Evolutionary conservation across 1,140 invertebrate genomes (phyloP).

Genomic region (Drosophila bipectinata): DNA sequence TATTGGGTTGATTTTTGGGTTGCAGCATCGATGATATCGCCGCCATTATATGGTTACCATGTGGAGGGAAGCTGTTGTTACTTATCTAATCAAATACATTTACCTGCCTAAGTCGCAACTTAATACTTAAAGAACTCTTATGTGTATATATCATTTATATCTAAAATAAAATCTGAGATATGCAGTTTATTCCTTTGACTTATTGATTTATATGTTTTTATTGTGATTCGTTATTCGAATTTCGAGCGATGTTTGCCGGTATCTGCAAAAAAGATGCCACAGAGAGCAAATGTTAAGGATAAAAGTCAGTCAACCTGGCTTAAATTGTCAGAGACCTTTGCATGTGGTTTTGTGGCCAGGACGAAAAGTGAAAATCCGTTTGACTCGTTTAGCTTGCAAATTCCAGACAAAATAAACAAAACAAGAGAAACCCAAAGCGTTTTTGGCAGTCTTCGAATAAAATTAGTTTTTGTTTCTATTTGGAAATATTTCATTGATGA

Average conservation of each 20-base stretch:
- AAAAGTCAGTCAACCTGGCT: constrained; percentile 41
- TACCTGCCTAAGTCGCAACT: constrained; percentile 70
- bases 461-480: background rate
- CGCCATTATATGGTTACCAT: constrained; percentile 45
- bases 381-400: constrained; percentile 27
- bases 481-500: background rate
- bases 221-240: constrained; percentile 15
- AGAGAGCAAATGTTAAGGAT: constrained; percentile 42
- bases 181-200: constrained; percentile 55
- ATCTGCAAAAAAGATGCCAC: constrained; percentile 36
- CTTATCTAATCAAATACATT: constrained; percentile 61
- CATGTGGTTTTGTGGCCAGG: constrained; percentile 51
- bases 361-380: constrained; percentile 26
- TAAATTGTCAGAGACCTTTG: constrained; percentile 54
- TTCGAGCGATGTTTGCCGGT: constrained; percentile 8
- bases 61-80: constrained; percentile 82
- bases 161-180: constrained; percentile 57
- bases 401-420: constrained; percentile 16
- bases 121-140: constrained; percentile 77
- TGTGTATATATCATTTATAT: constrained; percentile 32
- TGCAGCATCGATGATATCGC: constrained; percentile 13
- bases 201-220: constrained; percentile 11
- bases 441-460: background rate
- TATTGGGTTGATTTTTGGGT: constrained; percentile 12
- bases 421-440: background rate